These are phyloP conservation scores for Tamias sibiricus DNA, from an alignment of 2,113 vertebrate genomes.

Conservation along the genomic window DNA sequence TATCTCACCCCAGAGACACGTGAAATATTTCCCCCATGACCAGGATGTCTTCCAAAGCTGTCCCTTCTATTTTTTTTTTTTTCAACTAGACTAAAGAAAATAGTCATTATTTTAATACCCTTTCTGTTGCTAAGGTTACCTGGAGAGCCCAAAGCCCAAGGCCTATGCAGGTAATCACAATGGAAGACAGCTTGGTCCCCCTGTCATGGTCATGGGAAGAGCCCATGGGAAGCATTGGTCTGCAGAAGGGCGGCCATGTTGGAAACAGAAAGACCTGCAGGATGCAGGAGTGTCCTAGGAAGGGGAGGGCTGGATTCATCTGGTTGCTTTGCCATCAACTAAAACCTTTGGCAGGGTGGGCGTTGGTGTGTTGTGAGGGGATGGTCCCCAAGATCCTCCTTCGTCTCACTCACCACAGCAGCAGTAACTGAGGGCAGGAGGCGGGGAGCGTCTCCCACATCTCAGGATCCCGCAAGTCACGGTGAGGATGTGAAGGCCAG, in stretches of 20 bases:
- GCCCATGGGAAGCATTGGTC: neutral
- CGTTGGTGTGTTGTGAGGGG: neutral
- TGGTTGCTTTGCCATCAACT: neutral
- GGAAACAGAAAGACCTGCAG: neutral
- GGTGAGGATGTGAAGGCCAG: neutral
- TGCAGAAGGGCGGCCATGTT: neutral
- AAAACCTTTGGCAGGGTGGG: neutral
- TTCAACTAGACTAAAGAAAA: slow-evolving; percentile 70
- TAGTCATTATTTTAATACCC: slow-evolving; percentile 74
- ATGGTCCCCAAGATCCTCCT: neutral
- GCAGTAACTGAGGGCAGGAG: neutral
- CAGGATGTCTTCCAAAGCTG: slow-evolving; percentile 65
- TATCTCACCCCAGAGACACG: slow-evolving; percentile 75
- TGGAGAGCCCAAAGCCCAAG: slow-evolving; percentile 25
- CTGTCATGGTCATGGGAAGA: neutral
- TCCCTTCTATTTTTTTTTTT: slow-evolving; percentile 70
- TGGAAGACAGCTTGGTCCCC: neutral
- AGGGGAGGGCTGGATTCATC: neutral
- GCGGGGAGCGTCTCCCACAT: too few relatives aligned
- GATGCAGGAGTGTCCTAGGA: neutral
- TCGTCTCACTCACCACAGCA: neutral
- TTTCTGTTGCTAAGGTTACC: slow-evolving; percentile 44
- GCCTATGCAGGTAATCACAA: slow-evolving; percentile 38
- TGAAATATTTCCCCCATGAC: slow-evolving; percentile 70
- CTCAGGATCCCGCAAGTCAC: neutral